Conservation (phyloP, 2,797 vertebrate species). For the Phylloscopus collybita region DNA sequence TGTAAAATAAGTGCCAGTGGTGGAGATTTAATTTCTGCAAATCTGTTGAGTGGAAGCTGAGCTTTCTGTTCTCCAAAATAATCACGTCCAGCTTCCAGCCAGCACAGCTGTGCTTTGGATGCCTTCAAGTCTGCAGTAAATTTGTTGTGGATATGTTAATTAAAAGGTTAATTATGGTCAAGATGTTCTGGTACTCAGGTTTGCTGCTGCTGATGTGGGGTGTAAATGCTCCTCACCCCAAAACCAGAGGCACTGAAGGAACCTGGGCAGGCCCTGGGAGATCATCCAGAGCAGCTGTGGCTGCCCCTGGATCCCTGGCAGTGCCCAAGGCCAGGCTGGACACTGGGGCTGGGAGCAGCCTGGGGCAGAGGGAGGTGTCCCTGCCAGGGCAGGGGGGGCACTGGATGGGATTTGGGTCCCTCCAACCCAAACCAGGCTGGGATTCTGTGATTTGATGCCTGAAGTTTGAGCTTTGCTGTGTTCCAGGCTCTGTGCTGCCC, state of each 20-base stretch:
- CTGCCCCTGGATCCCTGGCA: neutral
- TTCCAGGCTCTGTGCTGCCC: neutral
- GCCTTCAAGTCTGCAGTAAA: neutral
- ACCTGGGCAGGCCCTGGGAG: neutral
- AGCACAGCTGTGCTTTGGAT: neutral
- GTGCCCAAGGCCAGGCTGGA: neutral
- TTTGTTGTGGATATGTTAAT: neutral
- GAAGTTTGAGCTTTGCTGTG: accelerated
- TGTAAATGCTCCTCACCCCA: neutral
- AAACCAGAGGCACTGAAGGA: neutral
- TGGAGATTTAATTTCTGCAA: neutral
- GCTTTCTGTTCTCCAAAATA: neutral
- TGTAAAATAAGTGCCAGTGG: neutral
- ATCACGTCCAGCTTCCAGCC: neutral
- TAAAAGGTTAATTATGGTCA: neutral
- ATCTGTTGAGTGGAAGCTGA: neutral
- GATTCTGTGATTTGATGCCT: neutral
- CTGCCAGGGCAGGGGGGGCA: neutral
- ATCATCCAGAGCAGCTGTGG: accelerated
- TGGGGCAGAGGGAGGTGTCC: neutral
- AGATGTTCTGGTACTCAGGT: neutral
- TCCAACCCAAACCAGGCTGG: accelerated
- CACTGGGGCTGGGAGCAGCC: neutral
- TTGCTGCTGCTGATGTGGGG: neutral
- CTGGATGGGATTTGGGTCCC: accelerated